Conservation (phyloP, 2,113 vertebrate species). For the Chaetops frenatus region DNA sequence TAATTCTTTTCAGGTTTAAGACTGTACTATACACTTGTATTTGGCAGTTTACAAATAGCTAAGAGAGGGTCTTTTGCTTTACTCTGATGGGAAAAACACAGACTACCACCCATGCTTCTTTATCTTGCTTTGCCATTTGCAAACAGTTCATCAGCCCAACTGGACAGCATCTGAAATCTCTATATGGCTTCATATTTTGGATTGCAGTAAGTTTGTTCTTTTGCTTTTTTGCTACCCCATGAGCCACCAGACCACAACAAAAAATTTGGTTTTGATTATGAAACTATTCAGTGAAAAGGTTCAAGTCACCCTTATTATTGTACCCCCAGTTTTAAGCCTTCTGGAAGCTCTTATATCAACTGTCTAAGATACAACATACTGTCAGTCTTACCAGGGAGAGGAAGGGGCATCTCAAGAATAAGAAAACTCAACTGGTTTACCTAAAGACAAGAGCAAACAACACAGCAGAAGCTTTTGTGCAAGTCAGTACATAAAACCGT, state of each 20-base stretch:
- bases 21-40: background rate
- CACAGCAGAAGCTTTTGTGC: background rate
- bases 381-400: background rate
- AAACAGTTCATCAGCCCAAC: background rate
- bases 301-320: background rate
- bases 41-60: background rate
- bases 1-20: background rate
- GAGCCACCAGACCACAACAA: background rate
- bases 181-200: background rate
- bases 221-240: background rate
- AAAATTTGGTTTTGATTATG: background rate
- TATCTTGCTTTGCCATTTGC: background rate
- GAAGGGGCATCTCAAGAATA: background rate
- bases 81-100: background rate
- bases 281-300: background rate
- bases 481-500: background rate
- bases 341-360: background rate
- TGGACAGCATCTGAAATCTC: background rate
- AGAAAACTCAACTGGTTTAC: background rate
- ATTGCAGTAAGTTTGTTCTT: background rate
- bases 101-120: background rate
- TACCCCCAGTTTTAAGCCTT: background rate
- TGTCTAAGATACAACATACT: background rate
- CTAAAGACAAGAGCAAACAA: background rate
- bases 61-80: background rate